Conservation (phyloP, 35 echinoderm and acorn worm genomes). For the Eucidaris tribuloides region DNA sequence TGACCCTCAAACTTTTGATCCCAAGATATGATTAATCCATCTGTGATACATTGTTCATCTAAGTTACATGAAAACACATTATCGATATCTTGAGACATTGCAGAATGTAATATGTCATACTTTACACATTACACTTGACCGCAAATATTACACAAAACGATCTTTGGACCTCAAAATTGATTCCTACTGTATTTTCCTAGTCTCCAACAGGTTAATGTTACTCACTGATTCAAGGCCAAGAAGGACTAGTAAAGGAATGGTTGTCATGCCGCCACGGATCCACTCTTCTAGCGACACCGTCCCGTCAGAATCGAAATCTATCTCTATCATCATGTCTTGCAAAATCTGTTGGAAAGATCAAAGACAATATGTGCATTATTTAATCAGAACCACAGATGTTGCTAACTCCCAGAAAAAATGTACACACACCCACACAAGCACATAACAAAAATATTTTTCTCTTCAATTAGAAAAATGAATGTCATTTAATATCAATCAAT, state of each 20-base stretch:
- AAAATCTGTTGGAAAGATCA: constrained; percentile 56
- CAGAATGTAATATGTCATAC: too few relatives aligned
- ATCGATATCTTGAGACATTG: too few relatives aligned
- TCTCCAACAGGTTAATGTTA: not conserved
- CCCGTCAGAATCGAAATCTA: constrained; percentile 98
- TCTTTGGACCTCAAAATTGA: not conserved
- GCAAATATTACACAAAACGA: too few relatives aligned
- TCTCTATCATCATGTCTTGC: constrained; percentile 99
- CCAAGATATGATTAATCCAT: too few relatives aligned
- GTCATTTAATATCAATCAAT: too few relatives aligned
- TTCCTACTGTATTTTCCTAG: not conserved
- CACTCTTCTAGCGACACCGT: constrained; percentile 98
- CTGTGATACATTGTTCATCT: too few relatives aligned
- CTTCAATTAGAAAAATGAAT: too few relatives aligned
- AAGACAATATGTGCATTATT: not conserved
- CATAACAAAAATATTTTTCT: too few relatives aligned
- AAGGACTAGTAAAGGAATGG: constrained; percentile 95
- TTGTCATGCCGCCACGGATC: constrained; percentile 98
- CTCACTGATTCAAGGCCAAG: constrained; percentile 96
- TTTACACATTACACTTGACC: too few relatives aligned
- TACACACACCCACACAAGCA: not conserved
- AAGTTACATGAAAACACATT: too few relatives aligned
- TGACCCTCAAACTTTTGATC: too few relatives aligned
- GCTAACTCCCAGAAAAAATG: not conserved
- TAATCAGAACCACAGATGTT: not conserved